Conservation (phyloP, 2,797 vertebrate species). For the Myotis pilosus region DNA sequence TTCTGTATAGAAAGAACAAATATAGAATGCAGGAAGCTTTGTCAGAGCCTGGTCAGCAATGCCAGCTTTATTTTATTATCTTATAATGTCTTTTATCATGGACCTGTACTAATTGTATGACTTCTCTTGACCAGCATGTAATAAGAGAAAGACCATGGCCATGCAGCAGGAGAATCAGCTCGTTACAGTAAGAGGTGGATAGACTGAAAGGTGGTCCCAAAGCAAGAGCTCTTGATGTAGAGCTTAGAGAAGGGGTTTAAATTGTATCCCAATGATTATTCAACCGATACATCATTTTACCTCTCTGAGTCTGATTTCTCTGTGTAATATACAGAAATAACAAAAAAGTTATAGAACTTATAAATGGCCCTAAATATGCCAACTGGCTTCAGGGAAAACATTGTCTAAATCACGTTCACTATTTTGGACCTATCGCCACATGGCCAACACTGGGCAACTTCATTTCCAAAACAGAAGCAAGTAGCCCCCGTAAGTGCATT, state of each 20-base stretch:
- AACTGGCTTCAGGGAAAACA: neutral
- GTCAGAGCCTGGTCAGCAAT: neutral
- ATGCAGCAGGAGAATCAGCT: neutral
- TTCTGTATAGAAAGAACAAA: neutral
- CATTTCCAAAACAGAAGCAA: neutral
- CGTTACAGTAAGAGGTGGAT: neutral
- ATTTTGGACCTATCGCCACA: too few species aligned
- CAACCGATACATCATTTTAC: neutral
- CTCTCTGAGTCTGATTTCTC: neutral
- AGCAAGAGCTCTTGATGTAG: neutral
- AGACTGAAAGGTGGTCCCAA: neutral
- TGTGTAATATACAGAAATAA: neutral
- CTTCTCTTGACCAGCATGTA: neutral
- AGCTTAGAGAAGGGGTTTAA: neutral
- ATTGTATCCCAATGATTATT: too few species aligned
- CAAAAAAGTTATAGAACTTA: too few species aligned
- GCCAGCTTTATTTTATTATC: neutral
- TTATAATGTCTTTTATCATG: neutral
- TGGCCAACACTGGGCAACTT: neutral
- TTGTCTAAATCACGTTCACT: accelerated
- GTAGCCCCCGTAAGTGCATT: neutral
- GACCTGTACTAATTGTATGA: neutral
- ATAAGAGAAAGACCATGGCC: neutral
- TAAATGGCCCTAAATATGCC: too few species aligned
- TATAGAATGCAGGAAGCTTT: neutral